Base-by-base conservation (phyloP, 2,797 vertebrate species). In the Hippocampus kuda region DNA sequence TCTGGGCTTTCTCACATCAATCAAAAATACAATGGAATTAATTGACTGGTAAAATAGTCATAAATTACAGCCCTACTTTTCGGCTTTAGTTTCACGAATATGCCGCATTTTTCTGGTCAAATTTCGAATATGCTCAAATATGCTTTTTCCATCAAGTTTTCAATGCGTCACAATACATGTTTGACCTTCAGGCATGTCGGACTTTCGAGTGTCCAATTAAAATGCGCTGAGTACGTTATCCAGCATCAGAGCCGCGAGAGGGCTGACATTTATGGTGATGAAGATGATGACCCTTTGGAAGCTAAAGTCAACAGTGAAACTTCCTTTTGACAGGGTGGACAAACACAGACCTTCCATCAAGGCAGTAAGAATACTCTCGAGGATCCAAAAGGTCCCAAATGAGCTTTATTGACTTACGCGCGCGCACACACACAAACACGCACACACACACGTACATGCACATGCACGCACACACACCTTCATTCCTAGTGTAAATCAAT, bases 261-360 rank as follows among this genome's bases (percentile, higher is more conserved):
- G 9, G 5, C 16, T 30, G 34, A 83, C 42, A 79, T 87, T 88
- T 85, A 84, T 79, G 57, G 48, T 11, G 13, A 3, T 6, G 56
- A 27, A 3, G 26, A 57, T 2, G 56, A 27, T 27, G 56, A 30
- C 26, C 56, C 24, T 63, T 20, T 72, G 20, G 65, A 72, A 68
- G 22, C 42, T 16, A 70, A 70, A 82, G 79, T 83, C 73, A 81
- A 81, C 48, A 79, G 41, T 49, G 7, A 48, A 67, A 73, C 34
- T 41, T 62, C 34, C 34, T 38, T 20, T 41, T n/a, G 60, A 38
- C 20, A 15, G 24, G 22, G 26, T 24, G 44, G 49, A 65, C 64
- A 65, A 46, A 65, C 34, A 41, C 60, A 1, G 38, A 62, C 9
- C 12, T 1, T 34, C 60, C 64, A 26, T 49, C 13, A 49, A 20